These are phyloP conservation scores for Ceratosolen solmsi DNA, from an alignment of 1,140 invertebrate species.

Conservation along the genomic window DNA sequence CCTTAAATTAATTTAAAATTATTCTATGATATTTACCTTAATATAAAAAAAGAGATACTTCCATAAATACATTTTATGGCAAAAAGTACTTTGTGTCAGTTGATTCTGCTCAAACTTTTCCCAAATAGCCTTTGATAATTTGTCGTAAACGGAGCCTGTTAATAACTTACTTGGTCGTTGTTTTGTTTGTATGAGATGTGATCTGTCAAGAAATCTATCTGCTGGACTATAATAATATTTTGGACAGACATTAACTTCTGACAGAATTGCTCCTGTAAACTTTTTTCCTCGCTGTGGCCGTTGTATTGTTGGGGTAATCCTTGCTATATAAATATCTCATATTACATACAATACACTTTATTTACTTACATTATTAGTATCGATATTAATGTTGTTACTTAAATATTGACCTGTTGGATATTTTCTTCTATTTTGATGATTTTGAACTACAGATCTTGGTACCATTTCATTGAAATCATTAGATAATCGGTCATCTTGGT, in stretches of 20 bases:
- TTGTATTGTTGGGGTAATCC: constrained; percentile 64
- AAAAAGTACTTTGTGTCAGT: constrained; percentile 86
- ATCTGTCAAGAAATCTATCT: constrained; percentile 73
- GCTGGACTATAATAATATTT: constrained; percentile 65
- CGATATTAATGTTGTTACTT: not conserved
- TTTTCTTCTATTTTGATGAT: constrained; percentile 67
- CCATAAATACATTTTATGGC: constrained; percentile 88
- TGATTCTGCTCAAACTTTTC: constrained; percentile 83
- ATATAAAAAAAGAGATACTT: constrained; percentile 83
- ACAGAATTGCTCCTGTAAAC: constrained; percentile 57
- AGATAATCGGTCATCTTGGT: constrained; percentile 60
- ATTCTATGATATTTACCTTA: constrained; percentile 73
- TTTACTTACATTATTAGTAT: not conserved
- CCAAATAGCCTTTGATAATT: constrained; percentile 84
- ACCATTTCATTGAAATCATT: constrained; percentile 58
- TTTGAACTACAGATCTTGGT: constrained; percentile 62
- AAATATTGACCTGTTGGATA: constrained; percentile 61
- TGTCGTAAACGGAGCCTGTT: constrained; percentile 77
- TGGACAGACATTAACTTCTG: constrained; percentile 56
- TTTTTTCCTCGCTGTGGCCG: constrained; percentile 64
- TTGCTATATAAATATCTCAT: constrained; percentile 57
- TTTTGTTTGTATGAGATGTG: constrained; percentile 71
- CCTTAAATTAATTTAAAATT: constrained; percentile 25
- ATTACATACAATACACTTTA: constrained; percentile 19
- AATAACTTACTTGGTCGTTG: constrained; percentile 64